These are phyloP conservation scores for Eumeta japonica DNA, from an alignment of 1,140 invertebrate species.

Conservation along the genomic window DNA sequence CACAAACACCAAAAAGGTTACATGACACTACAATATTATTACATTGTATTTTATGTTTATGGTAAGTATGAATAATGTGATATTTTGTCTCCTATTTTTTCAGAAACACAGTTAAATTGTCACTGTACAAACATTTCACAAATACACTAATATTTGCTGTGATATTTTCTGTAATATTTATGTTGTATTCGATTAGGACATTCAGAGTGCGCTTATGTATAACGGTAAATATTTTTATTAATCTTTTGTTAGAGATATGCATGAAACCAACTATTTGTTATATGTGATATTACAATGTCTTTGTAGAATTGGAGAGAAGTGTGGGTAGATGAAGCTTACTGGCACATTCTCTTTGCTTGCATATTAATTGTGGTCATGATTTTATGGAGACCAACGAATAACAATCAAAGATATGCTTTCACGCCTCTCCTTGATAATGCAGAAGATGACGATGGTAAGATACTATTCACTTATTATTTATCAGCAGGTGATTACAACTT, in stretches of 20 bases:
- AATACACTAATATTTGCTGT: conserved; percentile 90
- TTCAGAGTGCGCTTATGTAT: conserved; percentile 71
- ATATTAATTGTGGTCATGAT: conserved; percentile 91
- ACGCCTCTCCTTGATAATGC: conserved; percentile 85
- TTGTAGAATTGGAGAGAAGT: conserved; percentile 83
- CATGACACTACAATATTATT: no score
- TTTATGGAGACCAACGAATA: conserved; percentile 90
- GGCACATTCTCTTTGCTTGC: conserved; percentile 88
- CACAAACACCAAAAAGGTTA: no score
- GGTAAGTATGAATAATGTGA: no score
- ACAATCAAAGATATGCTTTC: conserved; percentile 94
- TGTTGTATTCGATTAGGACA: conserved; percentile 86
- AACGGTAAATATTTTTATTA: conserved; percentile 62
- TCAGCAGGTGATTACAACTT: no score
- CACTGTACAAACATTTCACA: conserved; percentile 88
- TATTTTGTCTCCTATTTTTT: no score
- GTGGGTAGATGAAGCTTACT: conserved; percentile 91
- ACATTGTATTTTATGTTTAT: no score
- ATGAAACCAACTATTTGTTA: no score
- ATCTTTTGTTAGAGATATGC: background rate
- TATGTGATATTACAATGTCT: no score
- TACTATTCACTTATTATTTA: no score
- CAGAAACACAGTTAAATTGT: conserved; percentile 85
- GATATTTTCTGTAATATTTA: conserved; percentile 84
- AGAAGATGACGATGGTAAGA: conserved; percentile 71